phyloP scores from a whole-genome alignment of 2,888 invertebrate species.

The Drosophila atripex region DNA sequence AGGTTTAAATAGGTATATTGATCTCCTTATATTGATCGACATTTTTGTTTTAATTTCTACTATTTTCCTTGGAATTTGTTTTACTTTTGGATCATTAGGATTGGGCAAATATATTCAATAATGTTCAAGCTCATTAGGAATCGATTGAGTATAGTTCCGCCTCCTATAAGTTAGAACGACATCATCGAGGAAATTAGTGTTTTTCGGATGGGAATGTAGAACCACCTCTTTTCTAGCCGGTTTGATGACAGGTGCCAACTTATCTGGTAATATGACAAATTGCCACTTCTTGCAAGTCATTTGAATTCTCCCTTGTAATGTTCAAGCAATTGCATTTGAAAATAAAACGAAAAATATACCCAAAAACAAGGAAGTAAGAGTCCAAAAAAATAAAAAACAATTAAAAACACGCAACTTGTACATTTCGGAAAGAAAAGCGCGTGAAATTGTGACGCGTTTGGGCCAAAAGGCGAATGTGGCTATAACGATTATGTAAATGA shows the following conservation, averaged over 20 bases:
- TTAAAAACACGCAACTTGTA: constrained; percentile 65
- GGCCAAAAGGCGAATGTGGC: constrained; percentile 19
- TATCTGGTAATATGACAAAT: constrained; percentile 41
- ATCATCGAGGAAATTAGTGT: constrained; percentile 1
- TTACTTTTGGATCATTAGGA: constrained; percentile 4
- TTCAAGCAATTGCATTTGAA: constrained; percentile 25
- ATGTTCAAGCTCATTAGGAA: constrained; percentile 42
- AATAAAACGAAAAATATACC: constrained; percentile 3
- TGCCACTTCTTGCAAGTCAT: constrained; percentile 31
- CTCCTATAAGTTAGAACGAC: too few relatives aligned
- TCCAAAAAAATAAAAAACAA: constrained; percentile 38
- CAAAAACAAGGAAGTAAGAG: too few relatives aligned
- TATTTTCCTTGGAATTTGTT: constrained; percentile 2
- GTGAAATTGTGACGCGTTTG: constrained; percentile 57
- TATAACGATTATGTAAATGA: constrained; percentile 71
- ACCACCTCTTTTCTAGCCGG: not conserved
- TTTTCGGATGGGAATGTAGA: not conserved
- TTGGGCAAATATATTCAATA: constrained; percentile 39
- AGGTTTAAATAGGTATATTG: too few relatives aligned
- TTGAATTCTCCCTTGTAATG: constrained; percentile 21
- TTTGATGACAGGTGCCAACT: constrained; percentile 31
- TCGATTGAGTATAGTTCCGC: constrained; percentile 16
- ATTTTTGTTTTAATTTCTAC: constrained; percentile 1
- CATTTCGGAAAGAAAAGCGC: constrained; percentile 53
- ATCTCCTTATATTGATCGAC: constrained; percentile 8